Conservation (phyloP, 2,888 invertebrate species). For the Conomelus anceps region DNA sequence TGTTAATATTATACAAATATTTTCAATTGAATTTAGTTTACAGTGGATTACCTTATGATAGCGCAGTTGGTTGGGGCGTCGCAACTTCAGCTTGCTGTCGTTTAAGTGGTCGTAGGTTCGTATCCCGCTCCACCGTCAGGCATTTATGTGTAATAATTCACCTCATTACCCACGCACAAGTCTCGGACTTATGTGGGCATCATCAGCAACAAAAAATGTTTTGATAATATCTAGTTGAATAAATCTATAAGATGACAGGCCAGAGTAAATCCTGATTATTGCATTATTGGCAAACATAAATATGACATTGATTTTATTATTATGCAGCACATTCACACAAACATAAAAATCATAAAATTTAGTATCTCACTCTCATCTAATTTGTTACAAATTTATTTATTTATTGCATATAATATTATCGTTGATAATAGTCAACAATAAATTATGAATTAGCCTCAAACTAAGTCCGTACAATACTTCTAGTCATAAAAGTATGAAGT, state of each 20-base stretch:
- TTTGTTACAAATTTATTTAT: too few relatives aligned
- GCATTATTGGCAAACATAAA: background rate
- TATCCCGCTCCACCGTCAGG: too few relatives aligned
- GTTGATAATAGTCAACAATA: background rate
- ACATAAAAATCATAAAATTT: background rate
- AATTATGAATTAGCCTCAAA: background rate
- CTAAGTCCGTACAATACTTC: background rate
- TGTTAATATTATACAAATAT: too few relatives aligned
- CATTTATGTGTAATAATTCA: too few relatives aligned
- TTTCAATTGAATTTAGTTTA: too few relatives aligned
- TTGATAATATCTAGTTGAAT: background rate
- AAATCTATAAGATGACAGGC: background rate
- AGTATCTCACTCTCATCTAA: background rate
- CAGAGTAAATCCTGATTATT: background rate
- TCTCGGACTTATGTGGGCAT: too few relatives aligned
- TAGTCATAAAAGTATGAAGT: background rate
- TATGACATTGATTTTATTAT: background rate
- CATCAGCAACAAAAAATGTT: too few relatives aligned
- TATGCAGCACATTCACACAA: background rate
- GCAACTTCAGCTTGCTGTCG: too few relatives aligned
- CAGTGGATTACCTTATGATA: background rate
- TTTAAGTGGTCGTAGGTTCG: too few relatives aligned
- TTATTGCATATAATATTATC: background rate
- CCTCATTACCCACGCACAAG: too few relatives aligned
- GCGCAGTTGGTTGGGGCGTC: too few relatives aligned